A percentile compares a stretch with the other conserved stretches of the same genome.
phyloP scores from a whole-genome alignment of 92 coral and sea anemone species.

The Palythoa heliodiscus region DNA sequence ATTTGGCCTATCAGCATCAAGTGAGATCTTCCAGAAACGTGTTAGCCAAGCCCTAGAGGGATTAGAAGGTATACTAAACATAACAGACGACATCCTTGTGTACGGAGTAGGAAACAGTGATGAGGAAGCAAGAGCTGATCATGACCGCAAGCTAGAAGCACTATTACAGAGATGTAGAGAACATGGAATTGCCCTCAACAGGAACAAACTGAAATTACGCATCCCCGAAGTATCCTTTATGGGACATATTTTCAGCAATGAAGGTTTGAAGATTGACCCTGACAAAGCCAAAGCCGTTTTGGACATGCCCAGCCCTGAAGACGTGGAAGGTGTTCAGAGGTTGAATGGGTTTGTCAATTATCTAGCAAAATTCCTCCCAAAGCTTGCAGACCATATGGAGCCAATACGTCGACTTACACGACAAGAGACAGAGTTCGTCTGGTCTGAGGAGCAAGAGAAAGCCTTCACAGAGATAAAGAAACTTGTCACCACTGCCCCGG shows the following conservation, averaged over 20 bases:
- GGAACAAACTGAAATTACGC: neutral
- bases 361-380: slow-evolving; percentile 22
- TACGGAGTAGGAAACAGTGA: slow-evolving; percentile 47
- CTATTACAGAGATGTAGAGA: slow-evolving; percentile 48
- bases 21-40: too few species aligned
- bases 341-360: slow-evolving; percentile 55
- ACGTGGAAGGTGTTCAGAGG: slow-evolving; percentile 55
- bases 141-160: too few species aligned
- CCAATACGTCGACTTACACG: slow-evolving; percentile 47
- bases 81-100: slow-evolving; percentile 53
- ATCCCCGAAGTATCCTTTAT: slow-evolving; percentile 52
- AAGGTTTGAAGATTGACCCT: slow-evolving; percentile 26
- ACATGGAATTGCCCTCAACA: neutral
- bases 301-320: slow-evolving; percentile 56
- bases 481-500: slow-evolving; percentile 42
- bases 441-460: slow-evolving; percentile 53
- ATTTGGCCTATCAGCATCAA: too few species aligned
- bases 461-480: slow-evolving; percentile 43
- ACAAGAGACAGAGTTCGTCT: slow-evolving; percentile 38
- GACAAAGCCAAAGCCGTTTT: slow-evolving; percentile 48
- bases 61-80: neutral
- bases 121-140: too few species aligned
- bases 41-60: too few species aligned
- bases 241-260: slow-evolving; percentile 49
- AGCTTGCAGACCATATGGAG: too few species aligned